Percentiles rank a stretch among this genome's conserved stretches.
Evolutionary conservation across 2,888 invertebrate genomes (phyloP).

Genomic region (Pristionchus maxplancki): DNA sequence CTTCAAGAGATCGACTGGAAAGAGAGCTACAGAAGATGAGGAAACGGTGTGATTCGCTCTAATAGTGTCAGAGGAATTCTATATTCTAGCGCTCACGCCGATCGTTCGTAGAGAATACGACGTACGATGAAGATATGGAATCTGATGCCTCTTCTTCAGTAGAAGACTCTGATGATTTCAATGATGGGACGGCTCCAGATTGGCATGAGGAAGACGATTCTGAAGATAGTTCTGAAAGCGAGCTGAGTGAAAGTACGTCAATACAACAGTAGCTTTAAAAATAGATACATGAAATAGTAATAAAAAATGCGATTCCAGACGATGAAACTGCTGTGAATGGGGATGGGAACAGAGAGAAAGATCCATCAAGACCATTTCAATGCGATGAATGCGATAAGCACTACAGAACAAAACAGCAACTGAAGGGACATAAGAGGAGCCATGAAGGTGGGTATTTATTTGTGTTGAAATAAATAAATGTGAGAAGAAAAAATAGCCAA

Average conservation of each 20-base stretch:
- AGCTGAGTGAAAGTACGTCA: neutral
- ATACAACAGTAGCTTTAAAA: no score
- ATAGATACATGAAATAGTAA: no score
- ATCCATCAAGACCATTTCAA: neutral
- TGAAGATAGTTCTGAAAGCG: neutral
- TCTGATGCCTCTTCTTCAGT: neutral
- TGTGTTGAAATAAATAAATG: neutral
- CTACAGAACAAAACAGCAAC: neutral
- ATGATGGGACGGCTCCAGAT: neutral
- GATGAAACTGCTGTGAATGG: neutral
- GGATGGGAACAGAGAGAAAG: neutral
- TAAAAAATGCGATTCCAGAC: no score
- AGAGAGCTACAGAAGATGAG: no score
- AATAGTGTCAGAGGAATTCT: no score
- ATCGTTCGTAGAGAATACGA: no score
- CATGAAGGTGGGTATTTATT: neutral
- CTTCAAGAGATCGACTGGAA: no score
- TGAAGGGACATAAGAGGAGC: neutral
- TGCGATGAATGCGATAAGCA: neutral
- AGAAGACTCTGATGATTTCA: neutral
- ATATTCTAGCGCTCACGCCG: no score
- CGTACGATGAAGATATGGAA: neutral
- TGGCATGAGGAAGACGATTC: neutral
- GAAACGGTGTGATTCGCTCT: no score
- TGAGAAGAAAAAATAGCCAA: neutral